Evolutionary conservation across 2,797 vertebrate genomes (phyloP), one percentile per base, ranked within the genome.

Genomic region (Crax fasciolata): DNA sequence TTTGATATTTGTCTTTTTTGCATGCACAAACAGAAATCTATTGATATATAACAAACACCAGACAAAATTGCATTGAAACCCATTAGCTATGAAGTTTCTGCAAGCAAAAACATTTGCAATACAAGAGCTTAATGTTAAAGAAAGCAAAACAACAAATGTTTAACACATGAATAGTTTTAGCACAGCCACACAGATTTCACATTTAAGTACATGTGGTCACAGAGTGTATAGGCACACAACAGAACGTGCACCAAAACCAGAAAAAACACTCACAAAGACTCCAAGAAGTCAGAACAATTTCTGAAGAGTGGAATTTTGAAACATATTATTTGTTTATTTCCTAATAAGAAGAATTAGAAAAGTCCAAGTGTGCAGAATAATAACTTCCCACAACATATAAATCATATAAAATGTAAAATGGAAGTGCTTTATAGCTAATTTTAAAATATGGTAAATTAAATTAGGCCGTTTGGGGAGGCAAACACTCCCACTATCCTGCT

Each of bases 381-480:
- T 85, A 77, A 48, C 81, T 74, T 68, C 74, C 81, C 44, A 77
- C 30, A 71, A 73, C 20, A 84, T 2, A 77, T 28, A 93, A 55
- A 85, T 62, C 39, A 86, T 82, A 86, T 44, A 91, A 46, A 80
- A 62, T 38, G 80, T n/a, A 55, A 90, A 92, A 83, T 13, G 23
- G 44, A 91, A 85, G 44, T 89, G 58, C 73, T 94, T 84, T 86
- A 84, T 41, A 79, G 82, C 57, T 84, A 89, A 95, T 91, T 80
- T 89, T 19, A 72, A 87, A 94, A 95, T 91, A 75, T 2, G 49
- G 67, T 74, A 87, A 91, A 84, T 77, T 75, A 94, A 93, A 95
- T 94, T 92, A 93, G 55, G n/a, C 46, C 52, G 62, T 77, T 57
- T 77, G 66, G 66, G 89, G 62, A 93, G 55, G 66, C 44, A 86